These are phyloP conservation scores for Rhizoglyphus robini DNA, from an alignment of 1,140 invertebrate genomes.

Conservation along the genomic window DNA sequence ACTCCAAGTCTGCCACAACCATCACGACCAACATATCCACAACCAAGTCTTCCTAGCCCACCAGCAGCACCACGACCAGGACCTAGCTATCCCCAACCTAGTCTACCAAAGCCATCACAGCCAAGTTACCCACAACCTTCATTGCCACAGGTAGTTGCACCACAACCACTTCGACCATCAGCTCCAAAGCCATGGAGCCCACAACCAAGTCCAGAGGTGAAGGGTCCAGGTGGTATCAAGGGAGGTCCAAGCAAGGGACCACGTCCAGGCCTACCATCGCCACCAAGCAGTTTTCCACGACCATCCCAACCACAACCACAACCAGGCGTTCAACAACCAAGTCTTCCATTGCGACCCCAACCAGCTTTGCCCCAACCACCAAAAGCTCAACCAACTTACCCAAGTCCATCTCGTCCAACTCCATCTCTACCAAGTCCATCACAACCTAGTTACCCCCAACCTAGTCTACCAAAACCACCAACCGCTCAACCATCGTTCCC, in stretches of 20 bases:
- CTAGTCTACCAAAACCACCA: neutral
- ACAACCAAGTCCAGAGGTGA: too few relatives aligned
- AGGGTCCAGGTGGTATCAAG: neutral
- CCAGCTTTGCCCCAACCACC: neutral
- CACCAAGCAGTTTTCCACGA: neutral
- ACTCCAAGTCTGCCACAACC: neutral
- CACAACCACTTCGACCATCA: conserved; percentile 21
- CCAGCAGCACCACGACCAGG: neutral
- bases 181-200: neutral
- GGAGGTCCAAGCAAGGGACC: neutral
- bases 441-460: neutral
- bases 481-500: neutral
- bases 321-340: neutral
- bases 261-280: neutral
- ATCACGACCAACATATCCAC: neutral
- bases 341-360: neutral
- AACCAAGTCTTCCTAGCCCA: neutral
- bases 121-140: neutral
- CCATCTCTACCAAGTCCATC: neutral
- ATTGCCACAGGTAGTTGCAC: neutral
- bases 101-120: neutral
- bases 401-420: neutral
- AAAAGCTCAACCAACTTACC: neutral
- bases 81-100: neutral
- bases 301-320: neutral